Evolutionary conservation across 2,113 vertebrate genomes (phyloP).

Genomic region (Myotis davidii): DNA sequence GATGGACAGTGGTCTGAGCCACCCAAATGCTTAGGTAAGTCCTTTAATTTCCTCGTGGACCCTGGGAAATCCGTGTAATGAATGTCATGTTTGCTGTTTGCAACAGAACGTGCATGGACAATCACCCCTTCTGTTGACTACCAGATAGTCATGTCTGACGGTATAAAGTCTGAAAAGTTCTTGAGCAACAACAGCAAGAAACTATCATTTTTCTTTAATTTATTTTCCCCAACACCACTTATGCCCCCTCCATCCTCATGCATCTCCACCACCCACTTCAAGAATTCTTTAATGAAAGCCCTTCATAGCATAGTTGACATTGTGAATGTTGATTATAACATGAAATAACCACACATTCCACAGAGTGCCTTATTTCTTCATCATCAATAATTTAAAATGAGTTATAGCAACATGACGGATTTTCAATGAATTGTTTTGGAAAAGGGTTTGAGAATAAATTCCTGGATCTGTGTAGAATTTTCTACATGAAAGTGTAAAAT

Average conservation of each 20-base stretch:
- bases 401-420: neutral
- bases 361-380: neutral
- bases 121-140: neutral
- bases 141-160: neutral
- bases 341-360: neutral
- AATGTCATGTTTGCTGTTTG: neutral
- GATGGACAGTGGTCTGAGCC: neutral
- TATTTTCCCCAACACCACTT: neutral
- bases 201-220: neutral
- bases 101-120: neutral
- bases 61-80: neutral
- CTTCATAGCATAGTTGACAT: neutral
- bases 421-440: neutral
- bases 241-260: neutral
- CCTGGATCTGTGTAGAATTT: neutral
- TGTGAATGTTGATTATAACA: neutral
- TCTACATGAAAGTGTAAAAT: neutral
- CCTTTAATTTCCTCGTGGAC: accelerated
- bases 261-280: neutral
- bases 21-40: neutral
- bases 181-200: neutral
- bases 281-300: neutral
- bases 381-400: neutral
- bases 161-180: neutral
- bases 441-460: neutral